Percentiles rank a stretch among this genome's conserved stretches.
Conservation (phyloP, 2,113 vertebrate species). For the Boleophthalmus pectinirostris region DNA sequence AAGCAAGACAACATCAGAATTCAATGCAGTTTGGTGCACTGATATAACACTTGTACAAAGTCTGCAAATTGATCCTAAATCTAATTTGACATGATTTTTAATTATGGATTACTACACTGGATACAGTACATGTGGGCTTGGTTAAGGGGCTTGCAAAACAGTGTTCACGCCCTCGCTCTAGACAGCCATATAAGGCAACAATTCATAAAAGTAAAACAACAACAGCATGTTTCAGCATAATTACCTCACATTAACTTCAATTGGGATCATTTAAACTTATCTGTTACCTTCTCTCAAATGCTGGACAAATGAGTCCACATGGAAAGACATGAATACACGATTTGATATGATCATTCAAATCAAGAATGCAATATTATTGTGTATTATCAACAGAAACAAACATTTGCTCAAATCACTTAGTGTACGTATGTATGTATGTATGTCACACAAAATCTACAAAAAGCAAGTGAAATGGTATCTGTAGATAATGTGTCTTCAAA, state of each 20-base stretch:
- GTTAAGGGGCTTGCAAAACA: slow-evolving; percentile 75
- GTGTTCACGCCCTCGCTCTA: slow-evolving; percentile 70
- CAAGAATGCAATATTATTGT: not conserved
- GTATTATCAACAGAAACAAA: not conserved
- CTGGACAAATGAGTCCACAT: not conserved
- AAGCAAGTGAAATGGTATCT: not conserved
- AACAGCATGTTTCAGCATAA: slow-evolving; percentile 26
- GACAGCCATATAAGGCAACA: slow-evolving; percentile 79
- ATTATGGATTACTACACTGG: slow-evolving; percentile 61
- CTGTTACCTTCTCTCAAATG: not conserved
- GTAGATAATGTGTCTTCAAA: not conserved
- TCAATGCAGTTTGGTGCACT: not conserved
- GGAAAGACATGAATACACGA: not conserved
- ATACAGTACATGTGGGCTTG: slow-evolving; percentile 72
- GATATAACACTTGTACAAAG: not conserved
- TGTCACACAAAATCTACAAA: not conserved
- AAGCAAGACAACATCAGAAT: slow-evolving; percentile 4
- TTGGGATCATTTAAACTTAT: not conserved
- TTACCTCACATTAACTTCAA: not conserved
- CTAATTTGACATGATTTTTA: slow-evolving; percentile 29
- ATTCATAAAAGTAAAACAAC: slow-evolving; percentile 62
- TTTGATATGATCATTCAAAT: not conserved
- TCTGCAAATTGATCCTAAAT: not conserved
- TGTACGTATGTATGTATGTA: not conserved
- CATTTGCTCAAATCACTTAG: not conserved